A percentile compares a stretch with the other conserved stretches of the same genome.
Conservation (phyloP, 1,140 invertebrate species). For the Lucilia sericata region DNA sequence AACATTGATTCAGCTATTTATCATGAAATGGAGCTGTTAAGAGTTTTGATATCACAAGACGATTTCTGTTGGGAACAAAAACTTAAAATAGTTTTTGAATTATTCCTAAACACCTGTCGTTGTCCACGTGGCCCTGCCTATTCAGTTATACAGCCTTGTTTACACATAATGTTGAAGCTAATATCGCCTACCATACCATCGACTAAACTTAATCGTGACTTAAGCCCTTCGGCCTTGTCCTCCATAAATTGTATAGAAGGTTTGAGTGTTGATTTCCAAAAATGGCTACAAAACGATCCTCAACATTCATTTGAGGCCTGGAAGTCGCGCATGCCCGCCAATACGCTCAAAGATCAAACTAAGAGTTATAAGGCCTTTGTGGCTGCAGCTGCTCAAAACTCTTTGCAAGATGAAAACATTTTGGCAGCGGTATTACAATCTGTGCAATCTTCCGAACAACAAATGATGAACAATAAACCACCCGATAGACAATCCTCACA, state of each 20-base stretch:
- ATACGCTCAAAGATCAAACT: slow-evolving; percentile 31
- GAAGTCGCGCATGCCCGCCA: slow-evolving; percentile 68
- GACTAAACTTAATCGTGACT: slow-evolving; percentile 71
- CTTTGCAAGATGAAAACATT: slow-evolving; percentile 8
- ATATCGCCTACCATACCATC: slow-evolving; percentile 77
- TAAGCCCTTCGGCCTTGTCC: slow-evolving; percentile 54
- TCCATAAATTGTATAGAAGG: slow-evolving; percentile 74
- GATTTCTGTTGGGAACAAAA: slow-evolving; percentile 96
- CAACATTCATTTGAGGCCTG: slow-evolving; percentile 80
- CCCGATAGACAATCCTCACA: slow-evolving; percentile 46
- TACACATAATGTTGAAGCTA: slow-evolving; percentile 84
- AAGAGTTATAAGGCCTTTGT: slow-evolving; percentile 23
- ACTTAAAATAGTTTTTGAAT: slow-evolving; percentile 86
- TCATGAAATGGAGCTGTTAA: slow-evolving; percentile 90
- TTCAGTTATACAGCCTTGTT: slow-evolving; percentile 74
- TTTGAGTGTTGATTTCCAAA: slow-evolving; percentile 78
- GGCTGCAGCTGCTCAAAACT: slow-evolving; percentile 24
- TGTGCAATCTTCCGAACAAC: slow-evolving; percentile 42
- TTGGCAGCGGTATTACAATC: slow-evolving; percentile 20
- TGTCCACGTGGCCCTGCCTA: slow-evolving; percentile 64
- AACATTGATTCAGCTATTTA: slow-evolving; percentile 83
- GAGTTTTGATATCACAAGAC: slow-evolving; percentile 89
- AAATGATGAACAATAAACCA: slow-evolving; percentile 29
- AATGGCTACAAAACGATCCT: slow-evolving; percentile 82
- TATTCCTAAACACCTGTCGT: slow-evolving; percentile 83